Evolutionary conservation across 2,113 vertebrate genomes (phyloP).

Genomic region (Mirounga angustirostris): DNA sequence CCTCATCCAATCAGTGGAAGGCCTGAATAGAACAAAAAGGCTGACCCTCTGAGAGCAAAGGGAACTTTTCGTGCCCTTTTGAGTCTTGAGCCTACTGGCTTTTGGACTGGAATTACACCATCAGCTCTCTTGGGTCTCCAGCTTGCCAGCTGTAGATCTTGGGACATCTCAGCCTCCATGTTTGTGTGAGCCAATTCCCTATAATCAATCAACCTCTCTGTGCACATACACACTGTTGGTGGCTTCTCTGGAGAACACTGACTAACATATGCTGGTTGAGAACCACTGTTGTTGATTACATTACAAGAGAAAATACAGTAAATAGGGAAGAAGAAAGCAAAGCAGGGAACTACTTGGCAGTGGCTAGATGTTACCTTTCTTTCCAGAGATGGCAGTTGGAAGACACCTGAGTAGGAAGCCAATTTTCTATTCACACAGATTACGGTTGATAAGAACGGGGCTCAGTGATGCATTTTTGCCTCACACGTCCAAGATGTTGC

Average conservation of each 20-base stretch:
- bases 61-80: background rate
- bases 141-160: background rate
- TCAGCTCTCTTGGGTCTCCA: background rate
- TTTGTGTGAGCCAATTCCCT: background rate
- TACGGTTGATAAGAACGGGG: background rate
- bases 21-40: background rate
- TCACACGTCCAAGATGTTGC: background rate
- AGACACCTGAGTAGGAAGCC: background rate
- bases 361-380: background rate
- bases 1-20: background rate
- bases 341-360: slow-evolving; percentile 24
- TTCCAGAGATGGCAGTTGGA: background rate
- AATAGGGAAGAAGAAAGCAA: slow-evolving; percentile 6
- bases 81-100: background rate
- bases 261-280: background rate
- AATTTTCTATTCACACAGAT: slow-evolving; percentile 29
- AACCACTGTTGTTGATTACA: background rate
- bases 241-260: slow-evolving; percentile 6
- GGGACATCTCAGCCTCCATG: background rate
- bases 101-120: background rate
- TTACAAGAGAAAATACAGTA: background rate
- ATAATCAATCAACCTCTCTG: background rate
- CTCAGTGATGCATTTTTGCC: background rate
- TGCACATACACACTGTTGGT: background rate
- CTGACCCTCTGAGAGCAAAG: background rate